Evolutionary conservation across 2,113 vertebrate genomes (phyloP), one percentile per base, ranked within the genome.

Genomic region (Xenotilapia flavipinnis): DNA sequence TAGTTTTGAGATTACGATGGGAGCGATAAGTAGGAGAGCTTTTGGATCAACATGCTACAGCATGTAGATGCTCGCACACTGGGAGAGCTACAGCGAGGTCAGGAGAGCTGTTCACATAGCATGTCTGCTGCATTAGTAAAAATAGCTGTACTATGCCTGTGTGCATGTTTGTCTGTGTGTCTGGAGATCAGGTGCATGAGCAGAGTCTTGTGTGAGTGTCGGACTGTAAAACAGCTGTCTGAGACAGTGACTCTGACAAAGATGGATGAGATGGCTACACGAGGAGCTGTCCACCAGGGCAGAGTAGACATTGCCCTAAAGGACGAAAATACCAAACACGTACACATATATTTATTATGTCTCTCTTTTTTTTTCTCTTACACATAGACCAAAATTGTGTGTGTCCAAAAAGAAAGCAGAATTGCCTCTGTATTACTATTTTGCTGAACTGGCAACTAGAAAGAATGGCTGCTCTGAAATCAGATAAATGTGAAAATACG

Each of bases 201-300:
- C 56, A 21, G 85, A 88, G 79, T 86, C 83, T 85, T 90, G 87
- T 89, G 91, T 92, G 92, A 88, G 91, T 91, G 92, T 85, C 85
- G 85, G 91, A 79, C 92, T 93, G 90, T 94, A 91, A 94, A 95
- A 93, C 95, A 95, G 94, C 94, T 95, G 94, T 94, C 93, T 79
- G 81, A 93, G 90, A 89, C 87, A 40, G 87, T 90, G 89, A 92
- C 92, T 91, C 89, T 93, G 95, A 95, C 87, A 88, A 94, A 95
- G 95, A 96, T 91, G 91, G 94, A 96, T 95, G 94, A 65, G 85
- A 91, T 91, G 89, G 88, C 89, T 88, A 14, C 91, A 80, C 84
- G 36, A 88, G 89, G 82, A 53, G 58, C 83, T 87, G 87, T 91
- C 93, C 85, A 87, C 60, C 91, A 77, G 77, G 70, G 70, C 54